Evolutionary conservation across 53 echinoderm and acorn worm species (phyloP).

Genomic region (Temnopleurus reevesii): DNA sequence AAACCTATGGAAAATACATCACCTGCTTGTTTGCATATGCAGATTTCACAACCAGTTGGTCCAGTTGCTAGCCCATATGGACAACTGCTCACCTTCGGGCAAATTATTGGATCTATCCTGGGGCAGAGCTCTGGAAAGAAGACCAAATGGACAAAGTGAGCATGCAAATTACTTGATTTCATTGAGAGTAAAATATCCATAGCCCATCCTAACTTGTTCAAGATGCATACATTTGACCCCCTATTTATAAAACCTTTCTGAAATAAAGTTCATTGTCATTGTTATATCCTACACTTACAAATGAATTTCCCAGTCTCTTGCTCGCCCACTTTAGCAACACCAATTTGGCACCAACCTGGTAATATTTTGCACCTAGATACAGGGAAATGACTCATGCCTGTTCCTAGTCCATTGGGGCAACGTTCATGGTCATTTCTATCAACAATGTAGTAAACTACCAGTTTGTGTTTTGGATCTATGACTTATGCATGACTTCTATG

Average conservation of each 20-base stretch:
- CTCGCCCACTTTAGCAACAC: no score
- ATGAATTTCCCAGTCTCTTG: not conserved
- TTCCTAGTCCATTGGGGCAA: no score
- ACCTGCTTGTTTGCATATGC: slow-evolving; percentile 48
- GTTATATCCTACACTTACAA: not conserved
- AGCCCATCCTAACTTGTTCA: not conserved
- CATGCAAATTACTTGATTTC: not conserved
- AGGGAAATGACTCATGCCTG: no score
- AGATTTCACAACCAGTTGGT: slow-evolving; percentile 49
- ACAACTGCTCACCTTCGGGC: slow-evolving; percentile 17
- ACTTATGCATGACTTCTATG: not conserved
- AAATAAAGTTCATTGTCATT: not conserved
- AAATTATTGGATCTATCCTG: not conserved
- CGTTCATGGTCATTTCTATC: no score
- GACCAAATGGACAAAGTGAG: no score
- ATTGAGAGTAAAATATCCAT: not conserved
- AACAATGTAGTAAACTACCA: no score
- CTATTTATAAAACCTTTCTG: no score
- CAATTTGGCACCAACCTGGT: not conserved
- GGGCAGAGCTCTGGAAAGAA: not conserved
- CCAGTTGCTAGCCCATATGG: slow-evolving; percentile 54
- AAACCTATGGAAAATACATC: not conserved
- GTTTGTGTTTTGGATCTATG: no score
- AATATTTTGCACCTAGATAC: no score
- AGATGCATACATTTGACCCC: no score